Conservation (phyloP, 2,888 invertebrate species). For the Amiota communis region DNA sequence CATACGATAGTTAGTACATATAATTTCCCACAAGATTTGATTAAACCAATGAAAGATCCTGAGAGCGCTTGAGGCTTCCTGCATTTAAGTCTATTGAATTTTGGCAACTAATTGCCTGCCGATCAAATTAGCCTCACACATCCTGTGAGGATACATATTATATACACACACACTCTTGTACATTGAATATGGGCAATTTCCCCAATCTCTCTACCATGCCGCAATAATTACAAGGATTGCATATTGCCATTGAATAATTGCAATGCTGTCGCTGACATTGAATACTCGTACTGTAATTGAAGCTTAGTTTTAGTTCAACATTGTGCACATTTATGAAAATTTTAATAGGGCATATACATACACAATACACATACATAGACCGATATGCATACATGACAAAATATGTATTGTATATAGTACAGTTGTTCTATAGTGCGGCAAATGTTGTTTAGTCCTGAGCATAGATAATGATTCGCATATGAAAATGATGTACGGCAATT, state of each 20-base stretch:
- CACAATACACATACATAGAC: too few species aligned
- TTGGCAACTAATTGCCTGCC: conserved; percentile 11
- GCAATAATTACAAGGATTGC: neutral
- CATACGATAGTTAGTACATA: neutral
- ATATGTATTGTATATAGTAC: neutral
- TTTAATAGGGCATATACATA: neutral
- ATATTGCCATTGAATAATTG: conserved; percentile 9
- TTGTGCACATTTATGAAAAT: conserved; percentile 5
- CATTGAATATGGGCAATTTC: neutral
- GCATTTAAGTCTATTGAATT: conserved; percentile 13
- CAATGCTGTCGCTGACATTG: conserved; percentile 7
- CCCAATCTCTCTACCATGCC: neutral
- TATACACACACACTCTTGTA: conserved; percentile 7
- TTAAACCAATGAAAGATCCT: neutral
- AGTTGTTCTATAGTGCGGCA: neutral
- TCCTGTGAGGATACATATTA: conserved; percentile 27
- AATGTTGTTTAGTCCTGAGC: neutral
- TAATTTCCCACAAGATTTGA: conserved; percentile 20
- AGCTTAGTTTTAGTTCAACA: neutral
- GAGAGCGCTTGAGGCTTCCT: conserved; percentile 7
- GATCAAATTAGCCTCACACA: conserved; percentile 21
- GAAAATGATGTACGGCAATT: too few species aligned
- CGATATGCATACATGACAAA: too few species aligned
- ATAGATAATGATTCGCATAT: neutral
- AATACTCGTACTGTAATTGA: conserved; percentile 3